Conservation (phyloP, 2,113 vertebrate genomes). For the Brachypteracias leptosomus region DNA sequence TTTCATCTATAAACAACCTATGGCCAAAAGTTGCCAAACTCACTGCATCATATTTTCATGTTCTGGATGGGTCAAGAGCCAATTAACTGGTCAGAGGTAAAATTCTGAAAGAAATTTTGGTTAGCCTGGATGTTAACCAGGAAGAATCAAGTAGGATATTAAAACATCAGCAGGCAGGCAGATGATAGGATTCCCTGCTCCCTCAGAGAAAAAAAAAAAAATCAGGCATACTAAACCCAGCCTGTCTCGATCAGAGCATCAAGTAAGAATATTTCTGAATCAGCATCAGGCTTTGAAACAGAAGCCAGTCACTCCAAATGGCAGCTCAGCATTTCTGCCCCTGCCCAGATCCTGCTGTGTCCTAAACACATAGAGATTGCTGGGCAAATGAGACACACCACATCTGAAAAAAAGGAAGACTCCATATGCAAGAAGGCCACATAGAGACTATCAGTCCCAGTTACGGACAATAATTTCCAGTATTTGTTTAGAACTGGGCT, state of each 20-base stretch:
- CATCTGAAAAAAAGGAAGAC: neutral
- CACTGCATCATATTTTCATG: neutral
- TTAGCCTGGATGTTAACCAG: neutral
- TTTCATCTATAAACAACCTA: neutral
- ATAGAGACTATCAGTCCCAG: neutral
- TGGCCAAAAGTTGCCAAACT: neutral
- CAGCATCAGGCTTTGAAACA: neutral
- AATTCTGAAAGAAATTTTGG: neutral
- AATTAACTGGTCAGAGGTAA: neutral
- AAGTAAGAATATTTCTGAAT: neutral
- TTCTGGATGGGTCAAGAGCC: neutral
- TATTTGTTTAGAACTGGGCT: neutral
- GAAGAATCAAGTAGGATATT: neutral
- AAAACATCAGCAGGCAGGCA: neutral
- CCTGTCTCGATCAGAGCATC: neutral
- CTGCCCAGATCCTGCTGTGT: neutral
- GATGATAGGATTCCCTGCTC: neutral
- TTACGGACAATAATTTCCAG: neutral
- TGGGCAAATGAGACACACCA: neutral
- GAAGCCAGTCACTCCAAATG: neutral
- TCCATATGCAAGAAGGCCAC: neutral
- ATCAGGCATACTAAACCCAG: neutral
- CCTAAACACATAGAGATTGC: neutral
- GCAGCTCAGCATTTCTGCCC: neutral
- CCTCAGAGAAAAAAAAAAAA: neutral